Percentiles rank a stretch among this genome's conserved stretches.
Conservation (phyloP, 2,888 invertebrate genomes). For the Strigamia maritima region DNA sequence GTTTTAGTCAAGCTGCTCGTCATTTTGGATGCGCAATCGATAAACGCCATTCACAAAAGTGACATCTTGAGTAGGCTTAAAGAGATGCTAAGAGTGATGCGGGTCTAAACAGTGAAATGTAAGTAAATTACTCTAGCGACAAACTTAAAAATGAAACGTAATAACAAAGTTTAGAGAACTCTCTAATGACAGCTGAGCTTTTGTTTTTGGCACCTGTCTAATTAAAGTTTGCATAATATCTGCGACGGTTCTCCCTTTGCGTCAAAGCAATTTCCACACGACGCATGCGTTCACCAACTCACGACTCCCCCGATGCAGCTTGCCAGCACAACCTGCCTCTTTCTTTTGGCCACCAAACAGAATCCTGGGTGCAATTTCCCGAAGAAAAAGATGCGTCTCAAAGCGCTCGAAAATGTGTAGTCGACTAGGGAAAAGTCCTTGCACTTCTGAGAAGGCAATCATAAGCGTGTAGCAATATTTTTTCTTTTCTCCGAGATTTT, state of each 20-base stretch:
- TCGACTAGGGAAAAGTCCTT: conserved; percentile 3
- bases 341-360: conserved; percentile 11
- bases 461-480: conserved; percentile 1
- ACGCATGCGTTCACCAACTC: background rate
- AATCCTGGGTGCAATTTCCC: conserved; percentile 24
- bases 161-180: background rate
- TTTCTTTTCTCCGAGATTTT: background rate
- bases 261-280: conserved; percentile 20
- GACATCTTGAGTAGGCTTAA: background rate
- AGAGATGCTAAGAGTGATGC: background rate
- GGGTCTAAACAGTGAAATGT: background rate
- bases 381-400: background rate
- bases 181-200: conserved; percentile 13
- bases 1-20: background rate
- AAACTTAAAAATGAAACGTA: background rate
- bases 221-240: conserved; percentile 24
- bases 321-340: conserved; percentile 3
- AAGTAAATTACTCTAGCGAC: background rate
- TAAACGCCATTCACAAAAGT: background rate
- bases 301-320: conserved; percentile 21
- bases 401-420: conserved; percentile 7
- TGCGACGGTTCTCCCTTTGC: conserved; percentile 24
- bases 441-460: background rate
- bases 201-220: conserved; percentile 29
- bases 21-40: background rate